Conservation (phyloP, 2,113 vertebrate species). For the Rhea pennata region DNA sequence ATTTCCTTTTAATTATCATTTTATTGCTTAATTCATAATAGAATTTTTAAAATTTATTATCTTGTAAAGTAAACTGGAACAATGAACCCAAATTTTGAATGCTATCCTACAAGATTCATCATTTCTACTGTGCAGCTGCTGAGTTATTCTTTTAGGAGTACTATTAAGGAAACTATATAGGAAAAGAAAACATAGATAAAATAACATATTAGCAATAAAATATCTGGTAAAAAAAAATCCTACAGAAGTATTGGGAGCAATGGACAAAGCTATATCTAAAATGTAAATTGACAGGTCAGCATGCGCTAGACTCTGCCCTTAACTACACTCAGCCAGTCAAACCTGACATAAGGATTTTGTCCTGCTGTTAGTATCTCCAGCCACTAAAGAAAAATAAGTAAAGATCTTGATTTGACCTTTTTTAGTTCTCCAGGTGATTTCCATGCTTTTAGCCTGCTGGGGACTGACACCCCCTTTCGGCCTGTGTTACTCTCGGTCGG, state of each 20-base stretch:
- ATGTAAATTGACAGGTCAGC: background rate
- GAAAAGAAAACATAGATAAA: background rate
- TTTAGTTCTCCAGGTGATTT: background rate
- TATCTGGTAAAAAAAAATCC: background rate
- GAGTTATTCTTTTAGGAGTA: background rate
- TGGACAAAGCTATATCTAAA: background rate
- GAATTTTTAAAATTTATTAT: background rate
- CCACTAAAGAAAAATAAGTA: background rate
- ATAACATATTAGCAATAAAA: background rate
- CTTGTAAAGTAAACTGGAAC: background rate
- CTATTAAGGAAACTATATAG: background rate
- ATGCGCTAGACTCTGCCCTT: rapidly evolving
- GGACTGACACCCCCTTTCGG: background rate
- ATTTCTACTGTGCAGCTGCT: background rate
- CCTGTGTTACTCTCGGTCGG: background rate
- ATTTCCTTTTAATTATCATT: constrained; percentile 27
- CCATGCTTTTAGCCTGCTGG: background rate
- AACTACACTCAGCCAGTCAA: background rate
- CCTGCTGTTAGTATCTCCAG: background rate
- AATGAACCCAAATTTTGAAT: background rate
- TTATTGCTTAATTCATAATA: background rate
- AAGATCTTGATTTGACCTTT: background rate
- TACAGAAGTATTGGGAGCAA: background rate
- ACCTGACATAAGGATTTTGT: background rate
- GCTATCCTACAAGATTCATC: background rate